These are phyloP conservation scores for Metridium senile DNA, from an alignment of 92 coral and sea anemone genomes.

Conservation along the genomic window DNA sequence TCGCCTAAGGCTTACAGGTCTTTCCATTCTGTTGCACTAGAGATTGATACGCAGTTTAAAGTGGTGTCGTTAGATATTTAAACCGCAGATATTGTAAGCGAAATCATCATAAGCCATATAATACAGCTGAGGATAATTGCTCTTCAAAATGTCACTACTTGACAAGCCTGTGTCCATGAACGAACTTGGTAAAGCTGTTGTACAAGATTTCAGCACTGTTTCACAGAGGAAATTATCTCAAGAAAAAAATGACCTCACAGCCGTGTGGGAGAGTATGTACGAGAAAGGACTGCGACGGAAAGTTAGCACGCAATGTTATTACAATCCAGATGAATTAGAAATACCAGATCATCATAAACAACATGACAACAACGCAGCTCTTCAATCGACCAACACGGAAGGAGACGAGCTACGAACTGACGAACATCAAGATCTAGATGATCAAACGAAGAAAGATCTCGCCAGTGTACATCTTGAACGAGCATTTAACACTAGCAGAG, in stretches of 20 bases:
- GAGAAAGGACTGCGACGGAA: slow-evolving; percentile 78
- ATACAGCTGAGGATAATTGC: neutral
- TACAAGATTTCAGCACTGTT: slow-evolving; percentile 58
- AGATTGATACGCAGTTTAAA: neutral
- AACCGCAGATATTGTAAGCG: neutral
- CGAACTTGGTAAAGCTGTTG: slow-evolving; percentile 56
- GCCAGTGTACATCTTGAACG: slow-evolving; percentile 87
- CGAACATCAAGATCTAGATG: neutral
- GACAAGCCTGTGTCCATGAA: slow-evolving; percentile 77
- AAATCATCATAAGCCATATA: neutral
- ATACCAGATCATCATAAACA: neutral
- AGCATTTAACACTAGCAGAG: slow-evolving; percentile 69
- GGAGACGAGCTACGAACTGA: slow-evolving; percentile 7
- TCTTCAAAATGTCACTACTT: slow-evolving; percentile 48
- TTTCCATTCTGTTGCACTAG: neutral
- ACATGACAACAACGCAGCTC: neutral
- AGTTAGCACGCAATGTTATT: slow-evolving; percentile 64
- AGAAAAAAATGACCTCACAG: slow-evolving; percentile 61
- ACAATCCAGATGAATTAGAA: slow-evolving; percentile 47
- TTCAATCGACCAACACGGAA: neutral
- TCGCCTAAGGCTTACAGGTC: neutral
- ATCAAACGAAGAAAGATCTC: slow-evolving; percentile 46
- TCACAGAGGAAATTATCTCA: slow-evolving; percentile 65
- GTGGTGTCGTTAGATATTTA: neutral
- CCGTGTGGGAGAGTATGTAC: slow-evolving; percentile 90